Evolutionary conservation across 2,888 invertebrate species (phyloP), one percentile per base, ranked within the genome.

Genomic region (Drosophila emarginata): DNA sequence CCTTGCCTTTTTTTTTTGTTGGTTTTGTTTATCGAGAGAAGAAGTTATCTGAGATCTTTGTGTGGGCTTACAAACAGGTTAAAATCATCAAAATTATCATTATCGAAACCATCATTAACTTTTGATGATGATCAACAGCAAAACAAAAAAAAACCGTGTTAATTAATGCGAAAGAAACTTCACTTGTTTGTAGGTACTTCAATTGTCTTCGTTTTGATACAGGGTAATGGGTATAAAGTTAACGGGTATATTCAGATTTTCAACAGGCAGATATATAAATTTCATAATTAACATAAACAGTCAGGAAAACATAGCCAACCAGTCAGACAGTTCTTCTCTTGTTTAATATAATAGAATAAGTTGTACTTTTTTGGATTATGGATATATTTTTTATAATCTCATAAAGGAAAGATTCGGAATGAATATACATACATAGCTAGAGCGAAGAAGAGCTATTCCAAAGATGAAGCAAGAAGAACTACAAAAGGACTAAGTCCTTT

Each of bases 1-100:
- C 86, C 81, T 87, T 71, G 73, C 67, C 59, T 61, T 36, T 50
- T 63, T 62, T 54, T 64, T 36, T 61, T 65, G n/a, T 61, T 54
- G 26, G 4, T 45, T 15, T 45, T 18, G 45, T 45, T 45, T 21
- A 45, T 45, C 21, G 45, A 45, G 45, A 21, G 45, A 21, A 54
- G 50, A 40, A 21, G 40, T 23, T 40, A 59, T 40, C 61, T 52
- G 74, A 11, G 61, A 61, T 59, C 54, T 61, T 72, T 77, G 82
- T 72, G 80, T 85, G 70, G 86, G 76, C 67, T 64, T 60, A 56
- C 67, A 67, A 86, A 79, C 82, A 72, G 78, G 86, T 85, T 87
- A 60, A 71, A 37, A 61, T 26, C 23, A 61, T 26, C 23, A 45
- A 56, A 51, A 23, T 65, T 32, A 52, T 61, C 62, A 67, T 39